Percentiles rank a stretch among this genome's conserved stretches.
phyloP scores from a whole-genome alignment of 2,797 vertebrate genomes.

The Anguilla anguilla region DNA sequence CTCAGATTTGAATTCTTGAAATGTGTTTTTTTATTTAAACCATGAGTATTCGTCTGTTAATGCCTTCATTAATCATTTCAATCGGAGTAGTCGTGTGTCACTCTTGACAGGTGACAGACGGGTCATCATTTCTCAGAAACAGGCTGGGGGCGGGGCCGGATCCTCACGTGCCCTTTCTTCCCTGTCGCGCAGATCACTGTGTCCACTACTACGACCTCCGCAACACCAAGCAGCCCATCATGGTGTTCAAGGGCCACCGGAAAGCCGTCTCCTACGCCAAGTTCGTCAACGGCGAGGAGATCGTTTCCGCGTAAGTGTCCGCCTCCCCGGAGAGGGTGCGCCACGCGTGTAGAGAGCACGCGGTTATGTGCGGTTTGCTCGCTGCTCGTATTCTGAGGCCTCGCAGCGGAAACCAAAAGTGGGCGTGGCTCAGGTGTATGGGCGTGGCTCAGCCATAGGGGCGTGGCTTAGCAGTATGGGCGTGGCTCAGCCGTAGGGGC shows the following conservation, averaged over 20 bases:
- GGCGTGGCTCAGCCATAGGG: no score
- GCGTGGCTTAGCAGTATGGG: no score
- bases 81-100: background rate
- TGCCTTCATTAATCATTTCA: background rate
- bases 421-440: no score
- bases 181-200: conserved; percentile 86
- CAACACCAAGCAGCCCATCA: conserved; percentile 99
- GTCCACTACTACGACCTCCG: conserved; percentile 99
- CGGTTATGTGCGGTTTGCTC: background rate
- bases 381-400: background rate
- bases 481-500: no score
- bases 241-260: conserved; percentile 98
- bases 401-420: background rate
- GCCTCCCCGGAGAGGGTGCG: no score
- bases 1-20: no score
- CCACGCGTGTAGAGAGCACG: no score
- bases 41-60: background rate
- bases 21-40: background rate
- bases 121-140: background rate
- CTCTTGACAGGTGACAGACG: background rate
- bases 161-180: background rate
- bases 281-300: conserved; percentile 97
- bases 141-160: background rate
- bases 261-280: conserved; percentile 98
- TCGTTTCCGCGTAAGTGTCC: conserved; percentile 96